A percentile compares a stretch with the other conserved stretches of the same genome.
Conservation (phyloP, 2,888 invertebrate species). For the Esperia sulphurella region DNA sequence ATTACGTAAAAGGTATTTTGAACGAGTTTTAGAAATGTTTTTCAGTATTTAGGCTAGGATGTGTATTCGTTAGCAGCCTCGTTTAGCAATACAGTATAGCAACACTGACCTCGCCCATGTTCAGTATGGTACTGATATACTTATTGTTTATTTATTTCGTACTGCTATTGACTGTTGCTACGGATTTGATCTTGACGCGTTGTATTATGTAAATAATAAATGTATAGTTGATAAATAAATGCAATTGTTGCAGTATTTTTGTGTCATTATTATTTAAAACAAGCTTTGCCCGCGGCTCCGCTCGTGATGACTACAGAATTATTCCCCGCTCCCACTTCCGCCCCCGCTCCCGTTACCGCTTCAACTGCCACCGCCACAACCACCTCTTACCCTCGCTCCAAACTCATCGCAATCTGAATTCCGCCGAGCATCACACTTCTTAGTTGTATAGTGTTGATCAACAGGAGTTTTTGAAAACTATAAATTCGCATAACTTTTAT, state of each 20-base stretch:
- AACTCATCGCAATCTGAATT: too few relatives aligned
- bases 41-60: not conserved
- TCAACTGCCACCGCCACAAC: too few relatives aligned
- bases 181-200: constrained; percentile 75
- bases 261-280: constrained; percentile 18
- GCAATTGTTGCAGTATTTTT: constrained; percentile 55
- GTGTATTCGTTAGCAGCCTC: not conserved
- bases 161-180: constrained; percentile 73
- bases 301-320: too few relatives aligned
- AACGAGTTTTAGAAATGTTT: constrained; percentile 4
- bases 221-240: constrained; percentile 71
- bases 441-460: too few relatives aligned
- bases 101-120: constrained; percentile 41
- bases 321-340: too few relatives aligned
- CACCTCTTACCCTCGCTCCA: too few relatives aligned
- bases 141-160: constrained; percentile 58
- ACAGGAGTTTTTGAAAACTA: too few relatives aligned
- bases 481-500: too few relatives aligned
- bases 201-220: constrained; percentile 62
- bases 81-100: constrained; percentile 40
- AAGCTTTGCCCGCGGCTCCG: too few relatives aligned
- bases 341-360: too few relatives aligned
- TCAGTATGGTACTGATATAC: constrained; percentile 28
- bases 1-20: not conserved
- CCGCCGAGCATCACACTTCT: too few relatives aligned